phyloP scores from a whole-genome alignment of 1,140 invertebrate species.

The Drosophila orosa region DNA sequence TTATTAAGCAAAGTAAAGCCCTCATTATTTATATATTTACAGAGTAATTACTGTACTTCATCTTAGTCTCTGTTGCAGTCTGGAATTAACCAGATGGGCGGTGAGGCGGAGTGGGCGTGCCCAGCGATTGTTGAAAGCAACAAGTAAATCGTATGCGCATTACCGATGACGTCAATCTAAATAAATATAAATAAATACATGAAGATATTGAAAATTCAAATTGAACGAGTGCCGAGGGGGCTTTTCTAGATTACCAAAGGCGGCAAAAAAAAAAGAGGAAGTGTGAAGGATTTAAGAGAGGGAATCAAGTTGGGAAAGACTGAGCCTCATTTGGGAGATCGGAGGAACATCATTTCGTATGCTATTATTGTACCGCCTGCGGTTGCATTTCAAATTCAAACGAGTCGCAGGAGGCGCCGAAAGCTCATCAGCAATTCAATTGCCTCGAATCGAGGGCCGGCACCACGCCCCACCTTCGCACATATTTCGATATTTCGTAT shows the following conservation, averaged over 20 bases:
- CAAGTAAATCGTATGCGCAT: constrained; percentile 78
- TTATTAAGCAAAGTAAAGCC: background rate
- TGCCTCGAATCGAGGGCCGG: constrained; percentile 34
- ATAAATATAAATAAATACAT: constrained; percentile 44
- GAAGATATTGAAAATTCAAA: constrained; percentile 60
- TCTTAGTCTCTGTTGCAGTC: constrained; percentile 35
- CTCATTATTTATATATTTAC: background rate
- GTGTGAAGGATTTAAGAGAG: constrained; percentile 20
- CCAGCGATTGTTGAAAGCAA: constrained; percentile 59
- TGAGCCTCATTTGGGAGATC: constrained; percentile 53
- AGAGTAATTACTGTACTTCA: constrained; percentile 21
- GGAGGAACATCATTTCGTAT: constrained; percentile 66
- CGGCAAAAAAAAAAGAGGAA: constrained; percentile 14
- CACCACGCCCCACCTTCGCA: constrained; percentile 14
- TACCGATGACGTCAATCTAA: constrained; percentile 74
- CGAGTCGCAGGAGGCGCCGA: constrained; percentile 59
- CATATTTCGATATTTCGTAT: constrained; percentile 72
- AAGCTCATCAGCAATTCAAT: constrained; percentile 80
- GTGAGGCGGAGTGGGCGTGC: constrained; percentile 42
- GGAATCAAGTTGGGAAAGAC: background rate
- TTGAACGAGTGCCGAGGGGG: constrained; percentile 70
- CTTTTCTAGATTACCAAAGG: constrained; percentile 22
- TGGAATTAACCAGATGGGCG: constrained; percentile 44
- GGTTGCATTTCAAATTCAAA: constrained; percentile 78
- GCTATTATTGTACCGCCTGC: constrained; percentile 73